phyloP scores from a whole-genome alignment of 2,113 vertebrate genomes.

The Cinclus cinclus region DNA sequence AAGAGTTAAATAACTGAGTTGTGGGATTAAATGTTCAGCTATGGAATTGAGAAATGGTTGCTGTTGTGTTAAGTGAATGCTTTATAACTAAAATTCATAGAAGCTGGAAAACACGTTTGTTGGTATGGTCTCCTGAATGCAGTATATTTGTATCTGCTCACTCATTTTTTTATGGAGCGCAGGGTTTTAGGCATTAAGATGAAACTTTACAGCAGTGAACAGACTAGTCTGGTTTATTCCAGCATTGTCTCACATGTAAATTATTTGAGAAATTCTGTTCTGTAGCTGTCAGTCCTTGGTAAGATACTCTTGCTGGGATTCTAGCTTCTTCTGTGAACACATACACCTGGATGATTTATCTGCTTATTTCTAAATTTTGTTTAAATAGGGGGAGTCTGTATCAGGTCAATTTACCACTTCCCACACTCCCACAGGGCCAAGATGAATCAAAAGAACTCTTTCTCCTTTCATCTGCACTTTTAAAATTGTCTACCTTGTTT shows the following conservation, averaged over 20 bases:
- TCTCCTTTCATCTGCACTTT: neutral
- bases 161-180: neutral
- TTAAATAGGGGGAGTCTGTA: neutral
- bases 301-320: neutral
- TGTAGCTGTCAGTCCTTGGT: neutral
- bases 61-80: neutral
- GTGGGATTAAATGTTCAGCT: neutral
- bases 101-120: neutral
- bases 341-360: neutral
- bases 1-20: neutral
- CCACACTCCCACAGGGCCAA: neutral
- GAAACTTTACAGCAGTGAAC: neutral
- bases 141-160: neutral
- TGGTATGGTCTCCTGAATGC: neutral
- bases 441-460: neutral
- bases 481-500: neutral
- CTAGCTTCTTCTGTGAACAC: neutral
- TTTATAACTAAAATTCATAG: conserved; percentile 13
- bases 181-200: neutral
- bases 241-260: neutral
- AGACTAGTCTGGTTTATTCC: neutral
- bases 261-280: neutral
- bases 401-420: neutral
- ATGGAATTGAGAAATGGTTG: neutral
- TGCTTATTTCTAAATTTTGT: neutral